Evolutionary conservation across 2,113 vertebrate species (phyloP), one percentile per base, ranked within the genome.

Genomic region (Poeciliopsis turrubarensis): DNA sequence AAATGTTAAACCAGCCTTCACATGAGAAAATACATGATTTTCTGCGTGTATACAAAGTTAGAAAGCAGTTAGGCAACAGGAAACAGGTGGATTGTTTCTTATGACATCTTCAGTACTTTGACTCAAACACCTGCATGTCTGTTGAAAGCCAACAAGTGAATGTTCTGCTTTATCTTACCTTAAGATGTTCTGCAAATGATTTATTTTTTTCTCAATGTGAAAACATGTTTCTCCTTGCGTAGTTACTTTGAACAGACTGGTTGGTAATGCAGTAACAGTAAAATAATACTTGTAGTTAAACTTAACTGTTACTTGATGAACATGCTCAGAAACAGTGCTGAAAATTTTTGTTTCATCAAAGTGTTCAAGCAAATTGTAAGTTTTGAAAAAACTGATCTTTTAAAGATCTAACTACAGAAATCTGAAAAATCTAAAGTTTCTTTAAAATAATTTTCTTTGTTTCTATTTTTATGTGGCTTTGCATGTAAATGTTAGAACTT

Each of bases 21-120:
- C 74, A 60, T 34, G 11, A 62, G n/a, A 62, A 78, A 80, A 11
- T 57, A 65, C 15, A 37, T 17, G 29, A 22, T 70, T 32, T 74
- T 32, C 79, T n/a, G 77, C 60, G 5, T 15, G 39, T 69, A 60
- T 31, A 70, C 8, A 17, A 14, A 73, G 69, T 32, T 69, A 30
- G 80, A 39, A 82, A 78, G 10, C 1, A 60, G 68, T 65, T 60
- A 68, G 70, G 63, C 3, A 81, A 89, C 88, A 86, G 88, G 91
- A 92, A 90, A 86, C 87, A 86, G 88, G 66, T 91, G 89, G 34
- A 26, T 68, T 25, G 44, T 47, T 44, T 25, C 60, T 8, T 57
- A 25, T 25, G 62, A 27, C 39, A 54, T 27, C 51, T n/a, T 57
- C 22, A 57, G 51, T 26, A 30, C 27, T 39, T 31, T 10, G 25